A percentile compares a stretch with the other conserved stretches of the same genome.
Evolutionary conservation across 2,113 vertebrate species (phyloP).

Genomic region (Balaeniceps rex): DNA sequence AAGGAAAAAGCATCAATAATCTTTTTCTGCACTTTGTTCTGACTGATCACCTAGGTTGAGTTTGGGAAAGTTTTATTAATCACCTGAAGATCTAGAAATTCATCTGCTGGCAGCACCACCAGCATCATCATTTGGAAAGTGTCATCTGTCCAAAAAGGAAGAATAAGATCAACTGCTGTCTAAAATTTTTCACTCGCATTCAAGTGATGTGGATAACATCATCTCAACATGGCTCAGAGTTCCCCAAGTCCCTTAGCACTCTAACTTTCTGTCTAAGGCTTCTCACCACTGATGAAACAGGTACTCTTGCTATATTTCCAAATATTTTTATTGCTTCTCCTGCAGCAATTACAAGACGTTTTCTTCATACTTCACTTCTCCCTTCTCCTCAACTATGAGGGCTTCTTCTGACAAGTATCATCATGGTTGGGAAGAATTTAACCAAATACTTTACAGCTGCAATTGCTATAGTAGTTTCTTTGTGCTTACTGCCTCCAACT

Average conservation of each 20-base stretch:
- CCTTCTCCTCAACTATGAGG: background rate
- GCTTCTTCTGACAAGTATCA: background rate
- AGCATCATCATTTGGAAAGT: background rate
- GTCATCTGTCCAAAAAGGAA: background rate
- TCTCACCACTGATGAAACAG: background rate
- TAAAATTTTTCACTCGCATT: background rate
- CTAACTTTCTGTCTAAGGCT: background rate
- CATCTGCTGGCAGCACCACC: background rate
- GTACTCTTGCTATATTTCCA: background rate
- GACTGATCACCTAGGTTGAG: background rate
- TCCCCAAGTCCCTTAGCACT: background rate
- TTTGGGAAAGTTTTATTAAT: background rate
- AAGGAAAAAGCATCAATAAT: background rate
- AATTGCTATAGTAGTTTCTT: background rate
- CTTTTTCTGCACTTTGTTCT: background rate
- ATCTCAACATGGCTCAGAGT: background rate
- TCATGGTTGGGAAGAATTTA: background rate
- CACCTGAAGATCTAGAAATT: background rate
- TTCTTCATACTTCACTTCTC: background rate
- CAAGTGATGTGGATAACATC: background rate
- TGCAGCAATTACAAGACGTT: background rate
- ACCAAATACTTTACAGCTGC: background rate
- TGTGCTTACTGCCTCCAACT: background rate
- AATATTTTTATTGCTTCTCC: background rate
- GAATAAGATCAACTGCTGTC: background rate